Evolutionary conservation across 2,797 vertebrate genomes (phyloP), one percentile per base, ranked within the genome.

Genomic region (Distichodus sexfasciatus): DNA sequence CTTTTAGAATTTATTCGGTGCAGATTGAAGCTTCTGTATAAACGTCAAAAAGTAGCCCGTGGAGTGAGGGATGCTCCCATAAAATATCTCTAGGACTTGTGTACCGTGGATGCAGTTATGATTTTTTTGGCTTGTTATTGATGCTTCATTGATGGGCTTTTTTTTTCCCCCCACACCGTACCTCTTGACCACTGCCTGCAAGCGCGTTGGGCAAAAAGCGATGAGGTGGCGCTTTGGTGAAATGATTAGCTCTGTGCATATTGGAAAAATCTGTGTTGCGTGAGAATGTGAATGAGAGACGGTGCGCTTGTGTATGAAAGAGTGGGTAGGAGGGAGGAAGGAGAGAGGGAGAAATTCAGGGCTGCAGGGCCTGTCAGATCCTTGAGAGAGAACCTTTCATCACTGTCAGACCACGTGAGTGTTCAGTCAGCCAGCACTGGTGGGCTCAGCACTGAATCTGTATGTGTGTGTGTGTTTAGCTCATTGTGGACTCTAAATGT

Each of bases 311-410:
- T 36, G 40, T 36, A 28, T 28, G 68, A 21, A 10, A 51, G 40
- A 53, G 33, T 3, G 5, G 36, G 51, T 44, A 24, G 33, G 26
- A 31, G 23, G 38, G 60, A 35, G 57, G 43, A 50, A 54, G 28
- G 40, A 7, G 14, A 65, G 35, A 69, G 29, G 48, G 69, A 21
- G 40, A 33, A 58, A 24, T 6, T 4, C 48, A 44, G 19, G 70
- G 71, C 43, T 72, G 69, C 66, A 78, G 71, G 74, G 84, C 66
- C 54, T 82, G 82, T 87, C 83, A 82, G 71, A 84, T 69, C 76
- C 76, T 72, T 83, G 31, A 36, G 71, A 78, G 41, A 74, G 78
- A 53, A 50, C 75, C 76, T 81, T 87, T 83, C 71, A 84, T 88
- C 82, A 85, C 66, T 75, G 85, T 82, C 82, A 79, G 62, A 72